Evolutionary conservation across 2,113 vertebrate species (phyloP).

Genomic region (Odocoileus hemionus): DNA sequence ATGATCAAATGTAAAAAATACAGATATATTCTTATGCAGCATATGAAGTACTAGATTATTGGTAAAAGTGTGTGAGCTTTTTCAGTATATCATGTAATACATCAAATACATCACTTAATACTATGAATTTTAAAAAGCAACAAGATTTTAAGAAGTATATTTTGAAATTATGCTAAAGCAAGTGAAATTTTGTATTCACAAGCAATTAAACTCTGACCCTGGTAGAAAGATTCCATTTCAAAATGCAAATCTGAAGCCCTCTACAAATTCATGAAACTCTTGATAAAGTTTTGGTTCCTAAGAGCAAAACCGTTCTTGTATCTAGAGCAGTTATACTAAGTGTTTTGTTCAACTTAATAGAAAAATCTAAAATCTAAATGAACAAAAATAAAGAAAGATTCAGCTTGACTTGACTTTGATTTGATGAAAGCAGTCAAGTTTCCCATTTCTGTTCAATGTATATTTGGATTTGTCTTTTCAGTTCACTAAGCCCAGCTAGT

Average conservation of each 20-base stretch:
- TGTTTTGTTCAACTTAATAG: neutral
- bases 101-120: neutral
- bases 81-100: neutral
- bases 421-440: neutral
- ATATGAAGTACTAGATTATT: neutral
- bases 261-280: neutral
- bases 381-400: neutral
- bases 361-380: neutral
- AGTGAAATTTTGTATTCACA: neutral
- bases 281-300: neutral
- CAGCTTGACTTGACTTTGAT: neutral
- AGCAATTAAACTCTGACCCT: neutral
- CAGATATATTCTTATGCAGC: neutral
- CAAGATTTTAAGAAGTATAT: neutral
- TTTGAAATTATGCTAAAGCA: neutral
- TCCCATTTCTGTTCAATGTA: neutral
- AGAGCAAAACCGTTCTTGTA: neutral
- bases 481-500: slow-evolving; percentile 29
- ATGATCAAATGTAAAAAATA: neutral
- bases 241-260: neutral
- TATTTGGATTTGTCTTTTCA: slow-evolving; percentile 39
- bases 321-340: neutral
- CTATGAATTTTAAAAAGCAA: neutral
- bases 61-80: neutral
- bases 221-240: neutral